phyloP scores from a whole-genome alignment of 2,113 vertebrate genomes.

The Tauraco erythrolophus region DNA sequence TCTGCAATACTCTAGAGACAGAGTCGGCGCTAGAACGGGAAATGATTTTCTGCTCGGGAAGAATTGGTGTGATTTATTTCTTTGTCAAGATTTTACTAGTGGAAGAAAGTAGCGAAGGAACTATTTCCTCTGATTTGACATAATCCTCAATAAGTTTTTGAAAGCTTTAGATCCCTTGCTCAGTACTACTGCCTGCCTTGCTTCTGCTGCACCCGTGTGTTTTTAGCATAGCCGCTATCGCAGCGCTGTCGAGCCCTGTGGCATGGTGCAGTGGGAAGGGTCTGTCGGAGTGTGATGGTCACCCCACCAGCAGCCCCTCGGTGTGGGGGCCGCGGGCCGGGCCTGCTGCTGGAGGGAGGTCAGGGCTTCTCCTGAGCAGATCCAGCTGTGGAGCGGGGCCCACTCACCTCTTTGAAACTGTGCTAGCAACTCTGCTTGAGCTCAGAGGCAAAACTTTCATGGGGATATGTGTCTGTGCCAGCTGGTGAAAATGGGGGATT shows the following conservation, averaged over 20 bases:
- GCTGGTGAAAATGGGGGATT: not conserved
- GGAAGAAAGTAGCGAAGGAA: not conserved
- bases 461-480: constrained; percentile 51
- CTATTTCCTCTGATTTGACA: constrained; percentile 16
- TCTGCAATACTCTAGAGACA: constrained; percentile 23
- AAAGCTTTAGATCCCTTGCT: constrained; percentile 28
- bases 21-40: not conserved
- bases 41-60: not conserved
- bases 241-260: constrained; percentile 35
- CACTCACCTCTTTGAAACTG: not conserved
- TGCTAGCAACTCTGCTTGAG: not conserved
- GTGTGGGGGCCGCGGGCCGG: not conserved
- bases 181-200: not conserved
- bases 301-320: not conserved
- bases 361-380: constrained; percentile 44
- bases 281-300: not conserved
- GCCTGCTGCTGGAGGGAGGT: not conserved
- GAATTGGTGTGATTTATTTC: constrained; percentile 1
- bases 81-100: constrained; percentile 31
- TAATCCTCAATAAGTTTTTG: constrained; percentile 54
- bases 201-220: constrained; percentile 2
- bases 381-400: not conserved
- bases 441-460: constrained; percentile 33
- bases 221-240: not conserved
- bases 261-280: not conserved